Evolutionary conservation across 2,797 vertebrate species (phyloP), one percentile per base, ranked within the genome.

Genomic region (Lithobates pipiens): DNA sequence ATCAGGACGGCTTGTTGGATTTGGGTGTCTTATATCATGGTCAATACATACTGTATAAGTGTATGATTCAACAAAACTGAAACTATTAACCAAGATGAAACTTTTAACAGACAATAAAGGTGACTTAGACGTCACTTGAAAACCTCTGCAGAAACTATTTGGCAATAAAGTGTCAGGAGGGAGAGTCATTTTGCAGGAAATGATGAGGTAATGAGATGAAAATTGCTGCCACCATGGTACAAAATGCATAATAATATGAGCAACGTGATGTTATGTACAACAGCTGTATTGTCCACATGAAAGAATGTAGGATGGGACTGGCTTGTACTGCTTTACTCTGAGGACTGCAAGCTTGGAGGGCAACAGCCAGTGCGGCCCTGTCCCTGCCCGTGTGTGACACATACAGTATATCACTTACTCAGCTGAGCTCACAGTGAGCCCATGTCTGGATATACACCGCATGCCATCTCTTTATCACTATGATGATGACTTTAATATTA

Each of bases 271-370:
- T 73, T 76, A 73, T 9, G 65, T 68, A 86, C 85, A 86, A 77
- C 75, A 82, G 69, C 29, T 78, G 80, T 73, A 86, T 83, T 86
- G 85, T 86, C 39, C 75, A 77, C 67, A 76, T 57, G 27, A 74
- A 63, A 86, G 79, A 82, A 77, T 82, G 85, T 82, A 77, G 67
- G 79, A 82, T 86, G 85, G 85, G 85, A 82, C 75, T 67, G 69
- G 74, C 85, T 82, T 86, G 85, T 46, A 82, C 85, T 65, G 73
- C 65, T 76, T 86, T 7, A 21, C 77, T 32, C 71, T 69, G 23
- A 76, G 25, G 34, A 39, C 29, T 36, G 61, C 70, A 29, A 21
- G 54, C 18, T 57, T 57, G 21, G 21, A 57, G 21, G 54, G 21
- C 21, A 57, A 57, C 46, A 0, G 29, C n/a, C n/a, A n/a, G n/a